Conservation (phyloP, 2,113 vertebrate genomes). For the Urocynchramus pylzowi region DNA sequence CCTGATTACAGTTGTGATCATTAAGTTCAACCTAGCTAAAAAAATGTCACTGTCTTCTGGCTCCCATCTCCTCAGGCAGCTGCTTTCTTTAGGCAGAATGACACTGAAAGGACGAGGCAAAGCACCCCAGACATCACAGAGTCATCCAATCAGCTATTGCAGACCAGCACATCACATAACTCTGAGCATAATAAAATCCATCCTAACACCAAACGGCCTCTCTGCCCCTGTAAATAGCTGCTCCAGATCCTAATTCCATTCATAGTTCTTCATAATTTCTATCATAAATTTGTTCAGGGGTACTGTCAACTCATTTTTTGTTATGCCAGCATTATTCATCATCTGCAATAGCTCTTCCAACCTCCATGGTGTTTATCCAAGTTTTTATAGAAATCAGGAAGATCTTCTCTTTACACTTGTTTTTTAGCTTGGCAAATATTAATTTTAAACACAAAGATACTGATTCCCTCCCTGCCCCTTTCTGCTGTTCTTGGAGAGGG, state of each 20-base stretch:
- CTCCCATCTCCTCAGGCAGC: not conserved
- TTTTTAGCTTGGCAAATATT: not conserved
- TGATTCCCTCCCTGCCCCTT: not conserved
- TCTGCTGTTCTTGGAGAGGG: not conserved
- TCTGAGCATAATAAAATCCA: not conserved
- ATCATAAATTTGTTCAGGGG: not conserved
- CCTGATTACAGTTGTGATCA: not conserved
- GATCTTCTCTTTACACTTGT: not conserved
- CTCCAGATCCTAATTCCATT: not conserved
- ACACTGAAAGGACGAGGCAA: not conserved
- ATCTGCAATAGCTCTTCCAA: not conserved
- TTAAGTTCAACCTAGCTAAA: conserved; percentile 1
- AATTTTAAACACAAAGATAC: not conserved
- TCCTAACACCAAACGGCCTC: not conserved
- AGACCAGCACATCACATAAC: not conserved
- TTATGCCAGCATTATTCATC: not conserved
- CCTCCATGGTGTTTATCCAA: not conserved
- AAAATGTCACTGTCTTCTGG: not conserved
- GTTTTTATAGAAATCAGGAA: not conserved
- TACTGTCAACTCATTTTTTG: not conserved
- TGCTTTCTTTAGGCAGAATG: not conserved
- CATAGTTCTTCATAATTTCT: not conserved
- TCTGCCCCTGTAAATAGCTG: not conserved
- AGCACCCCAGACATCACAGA: not conserved
- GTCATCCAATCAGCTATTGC: not conserved